Base-by-base conservation (phyloP, 2,888 invertebrate genomes). In the Trichogramma dendrolimi region DNA sequence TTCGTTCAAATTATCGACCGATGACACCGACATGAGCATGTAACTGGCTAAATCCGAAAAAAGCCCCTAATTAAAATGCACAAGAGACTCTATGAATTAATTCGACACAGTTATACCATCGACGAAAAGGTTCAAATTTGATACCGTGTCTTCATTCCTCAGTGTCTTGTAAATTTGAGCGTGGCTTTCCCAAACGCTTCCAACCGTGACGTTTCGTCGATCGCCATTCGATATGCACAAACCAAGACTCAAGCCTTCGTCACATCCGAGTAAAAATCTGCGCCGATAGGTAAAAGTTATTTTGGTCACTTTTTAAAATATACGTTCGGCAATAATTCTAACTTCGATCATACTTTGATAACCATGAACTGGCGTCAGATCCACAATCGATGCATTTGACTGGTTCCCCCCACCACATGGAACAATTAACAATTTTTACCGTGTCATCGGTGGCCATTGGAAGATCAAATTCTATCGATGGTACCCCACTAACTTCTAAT, bases 361-460 rank as follows among this genome's bases (percentile, higher is more conserved):
- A 75, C 88, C 88, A 89, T 52, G 79, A 73, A 0, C 85, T 83
- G 2, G 83, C 84, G 64, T 82, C 83, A 46, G 85, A 81, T 1
- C 88, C 88, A 77, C 87, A 88, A 75, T 88, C 88, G 60, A 83
- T 72, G 47, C 83, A 82, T 52, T 79, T 72, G 1, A 84, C 74
- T 62, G 66, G 49, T 58, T 80, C 77, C 60, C 80, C 80, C 63
- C 69, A 73, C 74, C 78, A 79, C 71, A 79, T 71, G 5, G 66
- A 68, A 48, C 74, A 75, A 7, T 70, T 66, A 27, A 71, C 60
- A 42, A 65, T 61, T 67, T 64, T 61, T 7, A 61, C 38, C 40
- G 14, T 61, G 39, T 66, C 58, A 43, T 65, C 60, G 5, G 46
- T 14, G 39, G 57, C 43, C 44, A 72, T 70, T 0, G 82, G 81